Evolutionary conservation across 2,797 vertebrate species (phyloP).

Genomic region (Malurus leucopterus): DNA sequence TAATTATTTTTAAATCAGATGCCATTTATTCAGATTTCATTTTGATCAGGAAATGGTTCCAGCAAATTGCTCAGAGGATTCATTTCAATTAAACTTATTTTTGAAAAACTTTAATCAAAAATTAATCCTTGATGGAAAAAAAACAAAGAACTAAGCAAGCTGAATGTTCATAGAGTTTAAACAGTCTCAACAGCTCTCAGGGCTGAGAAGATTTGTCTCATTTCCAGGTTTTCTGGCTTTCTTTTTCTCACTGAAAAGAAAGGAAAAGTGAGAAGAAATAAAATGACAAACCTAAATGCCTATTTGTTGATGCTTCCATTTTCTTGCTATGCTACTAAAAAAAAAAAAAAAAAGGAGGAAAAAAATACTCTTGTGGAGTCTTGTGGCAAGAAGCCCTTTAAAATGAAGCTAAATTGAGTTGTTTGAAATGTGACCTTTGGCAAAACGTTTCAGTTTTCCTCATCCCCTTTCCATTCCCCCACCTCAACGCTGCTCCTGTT

Average conservation of each 20-base stretch:
- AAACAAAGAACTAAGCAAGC: background rate
- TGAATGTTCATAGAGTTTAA: background rate
- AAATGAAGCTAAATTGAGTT: background rate
- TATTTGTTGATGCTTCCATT: background rate
- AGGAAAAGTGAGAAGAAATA: background rate
- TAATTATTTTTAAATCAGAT: background rate
- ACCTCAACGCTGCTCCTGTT: background rate
- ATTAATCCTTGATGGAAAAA: background rate
- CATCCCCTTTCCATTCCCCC: background rate
- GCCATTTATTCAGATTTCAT: background rate
- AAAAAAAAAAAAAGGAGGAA: no score
- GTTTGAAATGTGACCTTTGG: conserved; percentile 26
- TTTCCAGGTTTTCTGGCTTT: background rate
- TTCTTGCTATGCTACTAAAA: background rate
- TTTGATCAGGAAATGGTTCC: background rate
- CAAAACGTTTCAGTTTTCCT: background rate
- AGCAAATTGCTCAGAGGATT: background rate
- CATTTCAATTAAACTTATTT: background rate
- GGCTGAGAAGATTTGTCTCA: background rate
- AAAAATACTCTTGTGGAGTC: background rate
- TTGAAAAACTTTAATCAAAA: background rate
- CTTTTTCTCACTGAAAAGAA: background rate
- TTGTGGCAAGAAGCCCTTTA: background rate
- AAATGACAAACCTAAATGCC: background rate
- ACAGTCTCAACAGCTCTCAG: background rate